Evolutionary conservation across 1,140 invertebrate genomes (phyloP).

Genomic region (Micrasema longulum): DNA sequence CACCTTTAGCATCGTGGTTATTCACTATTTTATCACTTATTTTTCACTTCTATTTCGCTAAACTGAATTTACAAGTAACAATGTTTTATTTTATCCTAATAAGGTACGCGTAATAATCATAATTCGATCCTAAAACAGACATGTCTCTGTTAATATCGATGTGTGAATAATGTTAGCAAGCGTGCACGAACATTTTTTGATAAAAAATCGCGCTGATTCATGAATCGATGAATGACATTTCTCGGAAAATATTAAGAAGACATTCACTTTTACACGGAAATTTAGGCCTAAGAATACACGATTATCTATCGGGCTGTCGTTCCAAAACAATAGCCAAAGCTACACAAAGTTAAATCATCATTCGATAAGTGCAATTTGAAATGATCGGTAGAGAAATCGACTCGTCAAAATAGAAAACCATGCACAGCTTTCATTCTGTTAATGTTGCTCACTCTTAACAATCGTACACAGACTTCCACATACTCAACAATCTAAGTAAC

Average conservation of each 20-base stretch:
- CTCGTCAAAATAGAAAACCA: conserved; percentile 44
- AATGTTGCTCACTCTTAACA: conserved; percentile 37
- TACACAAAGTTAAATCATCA: conserved; percentile 18
- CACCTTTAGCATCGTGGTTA: conserved; percentile 28
- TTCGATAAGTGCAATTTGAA: conserved; percentile 36
- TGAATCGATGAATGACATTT: conserved; percentile 30
- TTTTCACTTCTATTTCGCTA: conserved; percentile 25
- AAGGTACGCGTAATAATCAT: neutral
- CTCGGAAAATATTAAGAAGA: conserved; percentile 1
- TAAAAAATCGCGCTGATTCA: conserved; percentile 21
- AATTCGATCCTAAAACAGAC: conserved; percentile 8
- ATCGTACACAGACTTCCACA: conserved; percentile 37
- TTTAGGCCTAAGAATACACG: no score
- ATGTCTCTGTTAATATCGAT: neutral
- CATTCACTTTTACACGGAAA: conserved; percentile 14
- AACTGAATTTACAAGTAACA: conserved; percentile 5
- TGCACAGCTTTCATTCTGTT: conserved; percentile 38
- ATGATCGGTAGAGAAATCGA: conserved; percentile 43
- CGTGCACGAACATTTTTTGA: conserved; percentile 2
- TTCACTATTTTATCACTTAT: conserved; percentile 21
- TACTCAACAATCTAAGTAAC: conserved; percentile 45
- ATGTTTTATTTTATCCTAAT: conserved; percentile 12
- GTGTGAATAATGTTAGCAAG: neutral
- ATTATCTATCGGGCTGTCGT: no score
- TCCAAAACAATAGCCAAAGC: no score